phyloP scores from a whole-genome alignment of 2,888 invertebrate genomes.

The Thera britannica region DNA sequence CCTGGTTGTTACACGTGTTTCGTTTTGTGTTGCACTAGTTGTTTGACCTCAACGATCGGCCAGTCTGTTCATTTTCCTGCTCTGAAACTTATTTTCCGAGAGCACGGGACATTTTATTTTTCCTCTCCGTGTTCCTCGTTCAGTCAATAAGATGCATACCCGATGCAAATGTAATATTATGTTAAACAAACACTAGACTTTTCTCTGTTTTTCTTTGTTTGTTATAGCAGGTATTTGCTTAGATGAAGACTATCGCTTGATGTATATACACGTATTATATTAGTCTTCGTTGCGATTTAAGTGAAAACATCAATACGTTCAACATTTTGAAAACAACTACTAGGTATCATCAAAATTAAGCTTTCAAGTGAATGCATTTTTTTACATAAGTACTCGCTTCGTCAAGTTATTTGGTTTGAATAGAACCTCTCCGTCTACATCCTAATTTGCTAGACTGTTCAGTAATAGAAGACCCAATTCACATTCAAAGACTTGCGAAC shows the following conservation, averaged over 20 bases:
- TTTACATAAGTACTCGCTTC: neutral
- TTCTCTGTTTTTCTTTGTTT: neutral
- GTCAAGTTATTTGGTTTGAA: neutral
- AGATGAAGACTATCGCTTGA: neutral
- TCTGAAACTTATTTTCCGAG: conserved; percentile 46
- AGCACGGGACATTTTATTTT: conserved; percentile 48
- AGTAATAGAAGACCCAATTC: conserved; percentile 24
- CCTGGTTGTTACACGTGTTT: conserved; percentile 22
- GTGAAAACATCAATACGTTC: too few species aligned
- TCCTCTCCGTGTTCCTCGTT: conserved; percentile 28
- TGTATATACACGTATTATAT: too few species aligned
- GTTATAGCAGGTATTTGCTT: neutral
- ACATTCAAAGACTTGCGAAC: conserved; percentile 25
- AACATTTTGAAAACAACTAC: too few species aligned
- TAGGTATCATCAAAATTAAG: too few species aligned
- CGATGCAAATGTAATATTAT: conserved; percentile 20
- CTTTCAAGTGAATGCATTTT: neutral
- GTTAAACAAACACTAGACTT: conserved; percentile 15
- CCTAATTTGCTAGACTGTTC: conserved; percentile 20
- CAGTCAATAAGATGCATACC: conserved; percentile 23
- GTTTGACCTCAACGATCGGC: conserved; percentile 21
- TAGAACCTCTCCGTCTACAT: conserved; percentile 12
- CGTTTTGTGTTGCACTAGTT: conserved; percentile 26
- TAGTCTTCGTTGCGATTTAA: too few species aligned
- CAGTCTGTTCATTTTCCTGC: conserved; percentile 41